Evolutionary conservation across 2,797 vertebrate genomes (phyloP), one percentile per base, ranked within the genome.

Genomic region (Spea hammondii): DNA sequence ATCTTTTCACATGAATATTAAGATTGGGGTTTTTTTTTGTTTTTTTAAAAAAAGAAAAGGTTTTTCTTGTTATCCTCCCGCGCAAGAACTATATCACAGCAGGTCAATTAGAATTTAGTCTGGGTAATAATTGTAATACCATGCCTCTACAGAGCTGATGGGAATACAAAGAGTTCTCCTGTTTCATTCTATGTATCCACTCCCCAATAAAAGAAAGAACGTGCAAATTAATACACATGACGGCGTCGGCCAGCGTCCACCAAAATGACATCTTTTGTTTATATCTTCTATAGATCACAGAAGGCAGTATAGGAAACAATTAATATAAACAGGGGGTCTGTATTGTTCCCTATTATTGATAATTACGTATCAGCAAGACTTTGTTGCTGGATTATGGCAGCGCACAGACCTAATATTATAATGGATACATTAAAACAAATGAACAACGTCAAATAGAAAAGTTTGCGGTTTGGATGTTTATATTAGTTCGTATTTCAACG

Each of bases 1-100:
- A 50, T 57, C 80, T 82, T 69, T 82, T 82, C 70, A 74, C 55
- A 78, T 82, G 80, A 82, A 82, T 82, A 82, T 77, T 78, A 82
- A 77, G 65, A 54, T 65, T 50, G 13, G n/a, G 70, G 74, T 78
- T 74, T 68, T 46, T 74, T 65, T 77, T 74, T 75, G 75, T 82
- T 69, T 82, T 82, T 77, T 77, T 77, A 73, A 74, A 82, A 78
- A 70, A 74, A 74, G 77, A 78, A 77, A 82, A 54, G 65, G 78
- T 77, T 74, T 50, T 82, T 76, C 75, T 74, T 82, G 65, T 70
- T 82, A 77, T 78, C 65, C 75, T 74, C 57, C 65, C 62, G 65
- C 55, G n/a, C 75, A 74, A 78, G 70, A 74, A 74, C 70, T 70
- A 77, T 74, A 82, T 77, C 80, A 78, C 80, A 82, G 80, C 80